Evolutionary conservation across 2,113 vertebrate genomes (phyloP).

Genomic region (Phaetusa simplex): DNA sequence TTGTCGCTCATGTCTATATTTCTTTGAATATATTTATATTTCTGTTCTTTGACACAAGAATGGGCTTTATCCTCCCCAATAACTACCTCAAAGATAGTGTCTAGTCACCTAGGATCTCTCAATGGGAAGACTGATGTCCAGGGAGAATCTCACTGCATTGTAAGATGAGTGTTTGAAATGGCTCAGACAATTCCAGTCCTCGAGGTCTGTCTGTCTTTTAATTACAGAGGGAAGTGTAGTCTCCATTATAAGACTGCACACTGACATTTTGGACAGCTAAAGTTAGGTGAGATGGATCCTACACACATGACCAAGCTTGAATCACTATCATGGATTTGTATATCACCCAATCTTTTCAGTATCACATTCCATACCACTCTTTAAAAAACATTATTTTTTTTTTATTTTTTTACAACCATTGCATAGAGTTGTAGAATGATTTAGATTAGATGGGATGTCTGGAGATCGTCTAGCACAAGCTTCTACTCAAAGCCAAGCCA

Average conservation of each 20-base stretch:
- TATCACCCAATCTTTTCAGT: conserved; percentile 5
- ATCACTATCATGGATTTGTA: not conserved
- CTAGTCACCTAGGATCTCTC: not conserved
- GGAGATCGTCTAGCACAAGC: not conserved
- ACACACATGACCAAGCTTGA: not conserved
- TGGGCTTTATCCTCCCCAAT: not conserved
- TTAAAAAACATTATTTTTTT: not conserved
- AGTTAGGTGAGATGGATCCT: not conserved
- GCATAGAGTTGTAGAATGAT: not conserved
- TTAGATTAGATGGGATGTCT: not conserved
- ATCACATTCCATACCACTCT: not conserved
- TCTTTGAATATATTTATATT: not conserved
- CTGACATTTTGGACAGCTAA: conserved; percentile 3
- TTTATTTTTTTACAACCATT: not conserved
- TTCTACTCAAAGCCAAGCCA: not conserved
- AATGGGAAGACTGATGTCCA: not conserved
- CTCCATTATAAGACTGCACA: not conserved
- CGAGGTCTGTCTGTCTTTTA: not conserved
- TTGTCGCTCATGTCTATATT: not conserved
- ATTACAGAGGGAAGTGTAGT: not conserved
- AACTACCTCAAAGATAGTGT: not conserved
- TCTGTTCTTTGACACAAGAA: not conserved
- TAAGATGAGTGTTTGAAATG: not conserved
- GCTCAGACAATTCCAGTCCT: not conserved
- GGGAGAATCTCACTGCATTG: not conserved